Conservation (phyloP, 2,113 vertebrate species). For the Andinoacara biseriatus region DNA sequence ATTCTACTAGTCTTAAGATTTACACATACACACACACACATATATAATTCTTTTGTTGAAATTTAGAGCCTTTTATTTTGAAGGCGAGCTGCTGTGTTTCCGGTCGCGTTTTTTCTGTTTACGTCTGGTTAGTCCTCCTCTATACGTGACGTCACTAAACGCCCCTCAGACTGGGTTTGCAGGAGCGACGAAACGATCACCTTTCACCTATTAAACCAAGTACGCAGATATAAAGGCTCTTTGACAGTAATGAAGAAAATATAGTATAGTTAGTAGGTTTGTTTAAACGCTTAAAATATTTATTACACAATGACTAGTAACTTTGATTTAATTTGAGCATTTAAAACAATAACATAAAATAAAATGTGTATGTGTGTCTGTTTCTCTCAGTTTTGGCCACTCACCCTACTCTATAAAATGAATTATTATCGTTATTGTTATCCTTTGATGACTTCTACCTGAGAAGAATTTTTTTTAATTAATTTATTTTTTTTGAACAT, state of each 20-base stretch:
- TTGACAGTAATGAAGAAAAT: not conserved
- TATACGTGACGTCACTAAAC: constrained; percentile 54
- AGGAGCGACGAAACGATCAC: constrained; percentile 38
- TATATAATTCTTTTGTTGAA: too few relatives aligned
- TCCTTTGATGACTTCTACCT: not conserved
- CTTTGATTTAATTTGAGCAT: not conserved
- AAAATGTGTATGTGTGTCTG: too few relatives aligned
- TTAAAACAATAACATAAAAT: not conserved
- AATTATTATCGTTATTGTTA: not conserved
- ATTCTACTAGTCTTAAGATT: not conserved
- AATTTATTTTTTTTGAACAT: not conserved
- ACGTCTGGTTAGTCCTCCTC: not conserved
- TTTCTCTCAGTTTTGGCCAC: not conserved
- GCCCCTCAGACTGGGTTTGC: constrained; percentile 33
- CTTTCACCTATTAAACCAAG: constrained; percentile 69
- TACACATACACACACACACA: too few relatives aligned
- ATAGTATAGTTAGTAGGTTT: not conserved
- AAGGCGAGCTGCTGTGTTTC: constrained; percentile 3
- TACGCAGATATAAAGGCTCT: not conserved
- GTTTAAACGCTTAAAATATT: not conserved
- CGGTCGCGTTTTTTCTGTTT: constrained; percentile 3
- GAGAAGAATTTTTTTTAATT: rapidly evolving
- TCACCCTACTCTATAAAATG: not conserved
- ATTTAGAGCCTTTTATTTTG: constrained; percentile 40
- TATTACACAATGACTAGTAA: not conserved